phyloP scores from a whole-genome alignment of 2,797 vertebrate genomes.

The Hyperoplus immaculatus region DNA sequence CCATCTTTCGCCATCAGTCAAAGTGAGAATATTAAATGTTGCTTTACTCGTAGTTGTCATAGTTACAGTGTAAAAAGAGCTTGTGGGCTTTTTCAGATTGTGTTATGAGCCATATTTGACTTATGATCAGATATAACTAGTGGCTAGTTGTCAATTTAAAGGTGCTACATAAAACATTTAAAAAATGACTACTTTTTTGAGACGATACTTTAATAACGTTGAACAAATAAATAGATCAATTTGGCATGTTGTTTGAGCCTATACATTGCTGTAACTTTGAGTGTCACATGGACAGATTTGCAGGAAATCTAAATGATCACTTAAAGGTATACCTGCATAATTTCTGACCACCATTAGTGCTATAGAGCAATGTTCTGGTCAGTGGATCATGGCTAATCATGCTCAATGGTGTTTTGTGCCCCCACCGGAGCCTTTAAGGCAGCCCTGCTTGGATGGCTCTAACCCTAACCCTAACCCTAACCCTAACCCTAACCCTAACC shows the following conservation, averaged over 20 bases:
- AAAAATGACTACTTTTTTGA: background rate
- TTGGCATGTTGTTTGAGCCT: background rate
- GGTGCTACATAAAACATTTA: background rate
- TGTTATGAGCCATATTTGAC: background rate
- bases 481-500: no score
- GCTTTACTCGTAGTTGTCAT: background rate
- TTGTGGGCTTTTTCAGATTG: background rate
- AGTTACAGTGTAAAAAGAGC: background rate
- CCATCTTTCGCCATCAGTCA: conserved; percentile 50
- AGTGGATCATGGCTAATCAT: background rate
- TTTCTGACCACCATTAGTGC: background rate
- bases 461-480: no score
- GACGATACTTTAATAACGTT: background rate
- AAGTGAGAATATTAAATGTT: background rate
- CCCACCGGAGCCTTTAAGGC: no score
- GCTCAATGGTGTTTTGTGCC: no score
- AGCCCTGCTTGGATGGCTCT: no score
- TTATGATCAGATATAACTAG: background rate
- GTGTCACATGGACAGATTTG: background rate
- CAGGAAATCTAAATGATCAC: background rate
- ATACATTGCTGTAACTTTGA: background rate
- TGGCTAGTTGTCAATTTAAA: background rate
- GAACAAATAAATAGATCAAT: background rate
- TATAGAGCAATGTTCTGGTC: background rate
- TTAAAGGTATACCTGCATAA: background rate